These are phyloP conservation scores for Tinea semifulvella DNA, from an alignment of 2,888 invertebrate species.

Conservation along the genomic window DNA sequence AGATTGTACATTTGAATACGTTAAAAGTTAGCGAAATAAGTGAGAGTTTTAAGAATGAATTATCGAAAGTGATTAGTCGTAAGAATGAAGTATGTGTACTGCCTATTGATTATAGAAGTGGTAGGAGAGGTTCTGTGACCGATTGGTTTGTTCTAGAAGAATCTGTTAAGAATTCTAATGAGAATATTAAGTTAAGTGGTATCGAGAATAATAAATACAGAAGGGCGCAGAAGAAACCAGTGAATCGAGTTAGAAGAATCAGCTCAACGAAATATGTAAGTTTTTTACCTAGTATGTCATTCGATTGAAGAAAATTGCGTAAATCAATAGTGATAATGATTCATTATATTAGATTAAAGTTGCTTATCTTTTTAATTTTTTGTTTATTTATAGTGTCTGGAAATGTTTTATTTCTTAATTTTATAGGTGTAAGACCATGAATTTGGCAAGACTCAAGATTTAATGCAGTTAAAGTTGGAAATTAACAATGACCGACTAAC, in stretches of 20 bases:
- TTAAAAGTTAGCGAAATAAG: constrained; percentile 41
- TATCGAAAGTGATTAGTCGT: constrained; percentile 32
- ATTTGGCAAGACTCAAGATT: too few species aligned
- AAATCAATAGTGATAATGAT: background rate
- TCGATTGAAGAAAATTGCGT: constrained; percentile 1
- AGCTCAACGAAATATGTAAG: constrained; percentile 63
- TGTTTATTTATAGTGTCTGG: background rate
- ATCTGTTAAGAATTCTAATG: constrained; percentile 21
- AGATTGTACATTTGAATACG: constrained; percentile 39
- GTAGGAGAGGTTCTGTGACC: constrained; percentile 50
- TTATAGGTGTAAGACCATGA: too few species aligned
- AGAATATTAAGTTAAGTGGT: constrained; percentile 9
- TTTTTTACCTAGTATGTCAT: constrained; percentile 20
- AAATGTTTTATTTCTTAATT: background rate
- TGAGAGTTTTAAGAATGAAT: constrained; percentile 47
- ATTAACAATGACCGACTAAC: too few species aligned
- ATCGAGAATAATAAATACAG: constrained; percentile 41
- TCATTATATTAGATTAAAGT: background rate
- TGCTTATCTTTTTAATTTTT: background rate
- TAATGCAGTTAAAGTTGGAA: too few species aligned
- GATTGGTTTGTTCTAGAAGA: constrained; percentile 60
- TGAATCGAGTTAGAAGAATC: constrained; percentile 47
- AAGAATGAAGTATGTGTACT: constrained; percentile 22
- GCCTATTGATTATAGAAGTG: constrained; percentile 20
- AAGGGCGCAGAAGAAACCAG: constrained; percentile 44